Evolutionary conservation across 2,888 invertebrate genomes (phyloP).

Genomic region (Hymenopus coronatus): DNA sequence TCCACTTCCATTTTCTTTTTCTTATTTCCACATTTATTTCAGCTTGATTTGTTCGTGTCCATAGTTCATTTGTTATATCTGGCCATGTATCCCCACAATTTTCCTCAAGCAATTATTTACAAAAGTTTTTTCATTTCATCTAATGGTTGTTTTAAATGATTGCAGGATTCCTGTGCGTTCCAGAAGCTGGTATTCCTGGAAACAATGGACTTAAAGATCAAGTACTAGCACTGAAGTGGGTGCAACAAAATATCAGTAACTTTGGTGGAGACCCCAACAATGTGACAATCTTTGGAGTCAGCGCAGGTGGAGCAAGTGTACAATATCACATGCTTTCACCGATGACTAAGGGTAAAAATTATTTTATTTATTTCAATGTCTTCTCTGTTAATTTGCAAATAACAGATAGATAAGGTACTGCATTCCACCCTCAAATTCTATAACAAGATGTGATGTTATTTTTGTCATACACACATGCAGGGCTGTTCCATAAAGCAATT

Average conservation of each 20-base stretch:
- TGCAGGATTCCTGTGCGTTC: neutral
- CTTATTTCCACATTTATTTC: too few species aligned
- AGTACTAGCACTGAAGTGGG: neutral
- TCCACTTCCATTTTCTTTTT: too few species aligned
- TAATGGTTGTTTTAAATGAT: neutral
- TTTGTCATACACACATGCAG: neutral
- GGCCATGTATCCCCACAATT: too few species aligned
- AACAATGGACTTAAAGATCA: conserved; percentile 4
- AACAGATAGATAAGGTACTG: neutral
- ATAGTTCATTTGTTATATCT: too few species aligned
- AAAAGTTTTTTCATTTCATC: too few species aligned
- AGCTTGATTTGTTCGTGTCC: too few species aligned
- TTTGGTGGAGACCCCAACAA: neutral
- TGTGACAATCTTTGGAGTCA: conserved; percentile 22
- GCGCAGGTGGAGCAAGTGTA: conserved; percentile 20
- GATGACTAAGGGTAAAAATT: conserved; percentile 4
- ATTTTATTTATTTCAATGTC: neutral
- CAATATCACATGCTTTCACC: conserved; percentile 23
- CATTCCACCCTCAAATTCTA: too few species aligned
- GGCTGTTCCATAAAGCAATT: conserved; percentile 23
- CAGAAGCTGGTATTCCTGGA: neutral
- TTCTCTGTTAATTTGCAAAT: neutral
- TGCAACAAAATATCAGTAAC: neutral
- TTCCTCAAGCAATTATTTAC: too few species aligned
- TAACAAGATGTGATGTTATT: neutral